phyloP scores from a whole-genome alignment of 2,113 vertebrate species.

The Cephalopholis sonnerati region DNA sequence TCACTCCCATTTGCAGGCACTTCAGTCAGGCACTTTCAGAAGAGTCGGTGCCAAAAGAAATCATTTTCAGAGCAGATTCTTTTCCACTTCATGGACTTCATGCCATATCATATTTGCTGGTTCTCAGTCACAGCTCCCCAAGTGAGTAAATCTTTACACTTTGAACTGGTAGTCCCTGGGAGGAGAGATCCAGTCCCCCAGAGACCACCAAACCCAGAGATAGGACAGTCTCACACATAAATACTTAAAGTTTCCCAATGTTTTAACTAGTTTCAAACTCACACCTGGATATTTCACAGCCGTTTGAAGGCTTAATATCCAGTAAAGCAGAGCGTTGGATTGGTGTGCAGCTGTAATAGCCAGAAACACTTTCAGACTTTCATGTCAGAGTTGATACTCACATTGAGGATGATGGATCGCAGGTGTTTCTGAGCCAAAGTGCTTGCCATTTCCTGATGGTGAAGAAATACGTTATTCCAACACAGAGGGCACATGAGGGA shows the following conservation, averaged over 20 bases:
- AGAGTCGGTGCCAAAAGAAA: conserved; percentile 58
- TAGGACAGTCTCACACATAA: neutral
- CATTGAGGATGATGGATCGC: conserved; percentile 96
- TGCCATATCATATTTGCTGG: conserved; percentile 59
- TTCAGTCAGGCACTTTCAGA: conserved; percentile 45
- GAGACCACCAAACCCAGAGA: neutral
- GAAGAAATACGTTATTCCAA: conserved; percentile 44
- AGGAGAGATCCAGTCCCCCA: neutral
- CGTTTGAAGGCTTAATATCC: neutral
- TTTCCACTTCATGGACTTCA: conserved; percentile 52
- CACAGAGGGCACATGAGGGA: conserved; percentile 19
- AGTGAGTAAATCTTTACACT: conserved; percentile 30
- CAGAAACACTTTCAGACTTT: conserved; percentile 2
- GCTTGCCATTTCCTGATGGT: conserved; percentile 94
- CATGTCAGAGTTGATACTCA: conserved; percentile 83
- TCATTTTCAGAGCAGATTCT: conserved; percentile 56
- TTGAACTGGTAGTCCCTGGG: conserved; percentile 15
- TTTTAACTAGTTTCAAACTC: conserved; percentile 11
- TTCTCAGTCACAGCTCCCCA: conserved; percentile 38
- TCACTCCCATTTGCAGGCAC: conserved; percentile 38
- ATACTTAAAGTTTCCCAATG: neutral
- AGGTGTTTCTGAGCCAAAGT: conserved; percentile 97
- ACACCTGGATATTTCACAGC: conserved; percentile 1
- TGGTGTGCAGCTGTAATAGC: neutral
- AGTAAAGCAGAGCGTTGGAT: neutral